phyloP scores from a whole-genome alignment of 2,113 vertebrate genomes.

The Myodes glareolus region DNA sequence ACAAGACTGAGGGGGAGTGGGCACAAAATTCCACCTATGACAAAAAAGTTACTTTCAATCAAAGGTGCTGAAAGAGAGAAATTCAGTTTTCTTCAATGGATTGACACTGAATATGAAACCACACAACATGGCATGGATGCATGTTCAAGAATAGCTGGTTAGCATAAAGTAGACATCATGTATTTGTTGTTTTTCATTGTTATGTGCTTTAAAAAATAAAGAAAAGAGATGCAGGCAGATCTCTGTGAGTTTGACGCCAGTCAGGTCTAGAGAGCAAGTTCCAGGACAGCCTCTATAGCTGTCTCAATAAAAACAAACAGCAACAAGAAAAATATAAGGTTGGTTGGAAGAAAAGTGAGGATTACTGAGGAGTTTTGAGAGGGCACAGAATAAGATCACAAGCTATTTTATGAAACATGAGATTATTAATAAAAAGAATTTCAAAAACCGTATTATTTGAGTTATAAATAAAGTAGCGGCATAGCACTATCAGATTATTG shows the following conservation, averaged over 20 bases:
- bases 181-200: background rate
- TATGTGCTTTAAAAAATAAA: background rate
- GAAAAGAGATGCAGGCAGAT: too few relatives aligned
- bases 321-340: background rate
- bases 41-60: background rate
- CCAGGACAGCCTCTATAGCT: too few relatives aligned
- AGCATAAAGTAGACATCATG: background rate
- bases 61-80: background rate
- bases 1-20: background rate
- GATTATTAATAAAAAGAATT: background rate
- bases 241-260: too few relatives aligned
- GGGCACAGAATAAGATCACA: background rate
- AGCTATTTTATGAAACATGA: background rate
- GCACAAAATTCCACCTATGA: background rate
- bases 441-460: background rate
- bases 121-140: background rate
- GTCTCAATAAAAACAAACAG: too few relatives aligned
- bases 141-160: too few relatives aligned
- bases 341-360: background rate
- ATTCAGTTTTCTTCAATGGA: background rate
- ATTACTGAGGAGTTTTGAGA: too few relatives aligned
- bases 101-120: background rate
- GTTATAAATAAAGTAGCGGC: fast-evolving
- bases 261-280: too few relatives aligned
- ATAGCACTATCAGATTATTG: background rate